phyloP scores from a whole-genome alignment of 2,888 invertebrate species.

The Invenusta paracnida region DNA sequence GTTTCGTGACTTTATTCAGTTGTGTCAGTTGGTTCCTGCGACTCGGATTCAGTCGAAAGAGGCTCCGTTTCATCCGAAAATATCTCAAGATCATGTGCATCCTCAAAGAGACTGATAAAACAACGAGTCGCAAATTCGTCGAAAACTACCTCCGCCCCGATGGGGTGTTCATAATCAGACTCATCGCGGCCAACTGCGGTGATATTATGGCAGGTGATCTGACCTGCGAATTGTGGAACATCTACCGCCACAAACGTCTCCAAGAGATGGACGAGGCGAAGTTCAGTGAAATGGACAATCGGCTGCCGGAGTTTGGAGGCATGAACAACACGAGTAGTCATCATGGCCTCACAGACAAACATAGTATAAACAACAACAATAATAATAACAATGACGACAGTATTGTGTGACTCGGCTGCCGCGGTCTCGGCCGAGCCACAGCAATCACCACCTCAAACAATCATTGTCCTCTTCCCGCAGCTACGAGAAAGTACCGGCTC shows the following conservation, averaged over 20 bases:
- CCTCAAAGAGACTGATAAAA: conserved; percentile 20
- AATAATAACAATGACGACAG: too few species aligned
- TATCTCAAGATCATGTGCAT: conserved; percentile 34
- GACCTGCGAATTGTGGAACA: conserved; percentile 28
- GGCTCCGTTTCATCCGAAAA: conserved; percentile 20
- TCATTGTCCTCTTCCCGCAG: too few species aligned
- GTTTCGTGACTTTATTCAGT: conserved; percentile 52
- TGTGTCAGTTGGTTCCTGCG: conserved; percentile 52
- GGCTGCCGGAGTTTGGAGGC: too few species aligned
- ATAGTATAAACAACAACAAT: too few species aligned
- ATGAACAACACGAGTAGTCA: too few species aligned
- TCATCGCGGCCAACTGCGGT: conserved; percentile 21
- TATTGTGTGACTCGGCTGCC: too few species aligned
- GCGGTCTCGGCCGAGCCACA: too few species aligned
- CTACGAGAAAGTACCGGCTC: too few species aligned
- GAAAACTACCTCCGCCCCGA: conserved; percentile 31
- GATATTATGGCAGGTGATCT: conserved; percentile 35
- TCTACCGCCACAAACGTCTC: conserved; percentile 16
- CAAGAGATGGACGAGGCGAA: conserved; percentile 24
- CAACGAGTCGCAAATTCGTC: too few species aligned
- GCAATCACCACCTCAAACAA: too few species aligned
- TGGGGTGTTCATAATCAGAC: background rate
- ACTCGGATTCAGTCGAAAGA: background rate
- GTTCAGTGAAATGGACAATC: too few species aligned
- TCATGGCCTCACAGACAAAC: too few species aligned